Conservation (phyloP, 2,113 vertebrate species). For the Chionis minor region DNA sequence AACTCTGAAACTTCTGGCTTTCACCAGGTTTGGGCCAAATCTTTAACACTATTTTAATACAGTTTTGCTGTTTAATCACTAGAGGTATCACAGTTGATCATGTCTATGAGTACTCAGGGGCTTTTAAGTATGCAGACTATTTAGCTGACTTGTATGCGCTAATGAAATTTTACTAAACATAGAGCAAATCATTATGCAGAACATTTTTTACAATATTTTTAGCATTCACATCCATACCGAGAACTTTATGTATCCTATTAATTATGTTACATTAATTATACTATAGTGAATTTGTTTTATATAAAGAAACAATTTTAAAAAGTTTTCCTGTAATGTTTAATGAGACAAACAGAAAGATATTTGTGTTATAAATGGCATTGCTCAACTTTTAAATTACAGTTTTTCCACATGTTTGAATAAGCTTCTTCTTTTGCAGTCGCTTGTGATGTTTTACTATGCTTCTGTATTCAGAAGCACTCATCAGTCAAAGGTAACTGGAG, state of each 20-base stretch:
- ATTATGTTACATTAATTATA: conserved; percentile 50
- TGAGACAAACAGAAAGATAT: background rate
- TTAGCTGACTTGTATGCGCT: conserved; percentile 31
- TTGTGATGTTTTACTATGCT: background rate
- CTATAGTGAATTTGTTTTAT: background rate
- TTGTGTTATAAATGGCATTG: background rate
- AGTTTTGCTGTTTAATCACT: conserved; percentile 18
- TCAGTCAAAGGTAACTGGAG: background rate
- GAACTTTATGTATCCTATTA: conserved; percentile 23
- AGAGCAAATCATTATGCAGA: conserved; percentile 27
- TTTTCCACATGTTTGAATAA: background rate
- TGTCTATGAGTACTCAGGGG: conserved; percentile 19
- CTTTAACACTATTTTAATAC: background rate
- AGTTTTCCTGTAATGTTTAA: background rate
- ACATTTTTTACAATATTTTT: conserved; percentile 26
- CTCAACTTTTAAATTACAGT: conserved; percentile 21
- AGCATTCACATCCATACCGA: background rate
- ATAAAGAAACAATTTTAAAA: conserved; percentile 6
- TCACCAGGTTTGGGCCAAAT: background rate
- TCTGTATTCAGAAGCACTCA: background rate
- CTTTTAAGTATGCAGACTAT: conserved; percentile 54
- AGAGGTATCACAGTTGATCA: background rate
- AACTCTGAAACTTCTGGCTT: background rate
- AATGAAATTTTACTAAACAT: conserved; percentile 63
- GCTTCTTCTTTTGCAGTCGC: background rate